These are phyloP conservation scores for Galago senegalensis DNA, from an alignment of 2,797 vertebrate species.

Conservation along the genomic window DNA sequence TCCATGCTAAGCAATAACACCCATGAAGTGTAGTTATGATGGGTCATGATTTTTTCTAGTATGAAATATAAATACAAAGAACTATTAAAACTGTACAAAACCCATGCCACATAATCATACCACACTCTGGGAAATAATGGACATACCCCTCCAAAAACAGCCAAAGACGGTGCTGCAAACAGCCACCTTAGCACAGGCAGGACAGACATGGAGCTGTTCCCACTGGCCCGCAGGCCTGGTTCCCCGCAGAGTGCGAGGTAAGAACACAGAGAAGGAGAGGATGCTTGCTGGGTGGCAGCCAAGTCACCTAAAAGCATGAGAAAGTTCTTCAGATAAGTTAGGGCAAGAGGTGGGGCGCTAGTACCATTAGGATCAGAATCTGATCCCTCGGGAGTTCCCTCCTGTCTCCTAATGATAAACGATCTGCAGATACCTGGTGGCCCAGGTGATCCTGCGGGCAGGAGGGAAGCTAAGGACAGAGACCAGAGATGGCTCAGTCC, in stretches of 20 bases:
- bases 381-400: background rate
- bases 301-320: background rate
- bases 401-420: background rate
- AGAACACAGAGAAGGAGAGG: background rate
- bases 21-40: background rate
- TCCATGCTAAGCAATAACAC: background rate
- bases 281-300: background rate
- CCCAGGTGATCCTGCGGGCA: background rate
- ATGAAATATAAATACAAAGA: background rate
- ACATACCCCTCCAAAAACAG: background rate
- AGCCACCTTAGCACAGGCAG: background rate
- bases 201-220: background rate
- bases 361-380: background rate
- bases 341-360: background rate
- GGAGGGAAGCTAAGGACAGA: background rate
- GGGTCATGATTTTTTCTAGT: background rate
- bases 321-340: constrained; percentile 14
- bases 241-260: background rate
- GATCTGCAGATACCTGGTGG: background rate
- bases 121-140: background rate
- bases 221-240: background rate
- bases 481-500: background rate
- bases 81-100: background rate
- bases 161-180: background rate
- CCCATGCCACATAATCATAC: background rate